Base-by-base conservation (phyloP, 2,888 invertebrate species). In the Drymonia ruficornis region DNA sequence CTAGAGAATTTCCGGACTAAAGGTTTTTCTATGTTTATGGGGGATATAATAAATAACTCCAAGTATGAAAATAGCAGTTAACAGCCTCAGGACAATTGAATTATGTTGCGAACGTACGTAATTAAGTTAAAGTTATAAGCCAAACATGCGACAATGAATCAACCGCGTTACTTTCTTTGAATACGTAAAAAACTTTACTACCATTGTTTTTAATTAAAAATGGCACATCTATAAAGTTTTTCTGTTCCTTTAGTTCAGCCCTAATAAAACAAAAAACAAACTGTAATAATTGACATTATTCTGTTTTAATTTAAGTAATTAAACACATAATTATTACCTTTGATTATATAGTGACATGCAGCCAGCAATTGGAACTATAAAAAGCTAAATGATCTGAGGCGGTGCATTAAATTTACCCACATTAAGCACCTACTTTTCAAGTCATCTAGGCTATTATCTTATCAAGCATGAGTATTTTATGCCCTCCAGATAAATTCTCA, bases 401-500 rank as follows among this genome's bases (percentile, higher is more conserved):
- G 36, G 13, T 11, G n/a, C n/a, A n/a, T n/a, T n/a, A n/a, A n/a
- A n/a, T n/a, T n/a, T n/a, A n/a, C n/a, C n/a, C n/a, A n/a, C n/a
- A n/a, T n/a, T n/a, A n/a, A n/a, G 11, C 31, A 11, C 9, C 31
- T n/a, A n/a, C n/a, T 31, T 31, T 31, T 11, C 31, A 8, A 11
- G 31, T 31, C 31, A 31, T 31, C 31, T 31, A 31, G 11, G 31
- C 15, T 48, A 50, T 59, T 51, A 31, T 50, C 42, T 60, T 43
- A 45, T 47, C 55, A 48, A 23, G 11, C 9, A 52, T 42, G 18
- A 15, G 49, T 45, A 46, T 50, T 44, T 19, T 53, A 15, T 50
- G 40, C 11, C 43, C 49, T 53, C 13, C 13, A 19, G 31, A 53
- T 49, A 63, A 51, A 53, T 49, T 58, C 3, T 44, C n/a, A 36